Percentiles rank a stretch among this genome's conserved stretches.
These are phyloP conservation scores for Hylaeus volcanicus DNA, from an alignment of 1,140 invertebrate genomes.

Conservation along the genomic window DNA sequence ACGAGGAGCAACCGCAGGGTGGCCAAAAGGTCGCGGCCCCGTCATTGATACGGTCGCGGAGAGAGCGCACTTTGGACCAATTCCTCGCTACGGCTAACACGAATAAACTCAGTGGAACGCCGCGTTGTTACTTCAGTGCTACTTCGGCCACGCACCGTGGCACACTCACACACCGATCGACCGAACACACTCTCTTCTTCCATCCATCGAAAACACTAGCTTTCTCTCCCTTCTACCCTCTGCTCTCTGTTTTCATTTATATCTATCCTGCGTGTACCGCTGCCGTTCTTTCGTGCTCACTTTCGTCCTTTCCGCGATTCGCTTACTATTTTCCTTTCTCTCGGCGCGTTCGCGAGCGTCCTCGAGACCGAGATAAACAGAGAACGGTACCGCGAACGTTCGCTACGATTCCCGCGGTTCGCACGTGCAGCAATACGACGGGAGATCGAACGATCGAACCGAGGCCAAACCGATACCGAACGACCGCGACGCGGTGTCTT, in stretches of 20 bases:
- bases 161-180: conserved; percentile 9
- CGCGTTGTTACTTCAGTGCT: conserved; percentile 73
- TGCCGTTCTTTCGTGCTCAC: no score
- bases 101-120: conserved; percentile 72
- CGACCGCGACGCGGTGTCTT: not conserved
- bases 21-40: conserved; percentile 75
- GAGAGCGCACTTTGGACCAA: conserved; percentile 79
- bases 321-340: no score
- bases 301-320: no score
- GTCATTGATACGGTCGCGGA: conserved; percentile 65
- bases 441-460: not conserved
- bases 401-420: no score
- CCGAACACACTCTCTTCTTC: no score
- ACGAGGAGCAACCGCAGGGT: conserved; percentile 26
- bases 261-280: not conserved
- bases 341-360: no score
- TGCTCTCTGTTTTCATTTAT: not conserved
- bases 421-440: no score
- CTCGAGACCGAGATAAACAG: no score
- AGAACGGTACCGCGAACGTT: no score
- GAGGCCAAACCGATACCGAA: conserved; percentile 1
- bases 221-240: not conserved
- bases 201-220: no score
- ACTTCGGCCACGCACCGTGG: conserved; percentile 67
- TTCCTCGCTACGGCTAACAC: conserved; percentile 70